These are phyloP conservation scores for Oryzias celebensis DNA, from an alignment of 2,113 vertebrate genomes.

Conservation along the genomic window DNA sequence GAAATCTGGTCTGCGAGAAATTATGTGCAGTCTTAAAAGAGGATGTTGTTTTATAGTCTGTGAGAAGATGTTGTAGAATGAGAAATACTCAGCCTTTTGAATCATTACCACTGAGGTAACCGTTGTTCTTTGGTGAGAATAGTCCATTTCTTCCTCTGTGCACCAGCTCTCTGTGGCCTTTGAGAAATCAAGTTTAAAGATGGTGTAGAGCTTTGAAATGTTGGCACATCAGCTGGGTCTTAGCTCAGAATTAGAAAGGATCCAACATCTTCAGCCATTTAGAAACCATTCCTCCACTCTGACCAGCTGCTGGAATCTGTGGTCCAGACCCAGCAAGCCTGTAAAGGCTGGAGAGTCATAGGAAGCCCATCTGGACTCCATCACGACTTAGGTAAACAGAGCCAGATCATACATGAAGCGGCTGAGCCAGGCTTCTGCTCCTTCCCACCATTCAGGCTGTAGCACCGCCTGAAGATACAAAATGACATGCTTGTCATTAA, in stretches of 20 bases:
- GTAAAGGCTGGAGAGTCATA: constrained; percentile 43
- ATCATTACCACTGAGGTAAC: constrained; percentile 5
- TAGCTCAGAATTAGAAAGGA: constrained; percentile 36
- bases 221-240: constrained; percentile 27
- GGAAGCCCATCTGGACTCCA: constrained; percentile 71
- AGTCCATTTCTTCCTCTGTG: constrained; percentile 3
- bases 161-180: constrained; percentile 5
- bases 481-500: constrained; percentile 66
- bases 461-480: constrained; percentile 59
- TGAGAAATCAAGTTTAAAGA: constrained; percentile 17
- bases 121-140: neutral
- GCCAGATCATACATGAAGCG: constrained; percentile 66
- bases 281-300: constrained; percentile 21
- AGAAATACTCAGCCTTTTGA: neutral
- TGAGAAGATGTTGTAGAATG: neutral
- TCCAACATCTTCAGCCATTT: constrained; percentile 31
- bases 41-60: constrained; percentile 2
- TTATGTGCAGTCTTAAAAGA: constrained; percentile 12
- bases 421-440: constrained; percentile 54
- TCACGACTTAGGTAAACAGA: constrained; percentile 66
- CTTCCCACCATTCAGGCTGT: constrained; percentile 57
- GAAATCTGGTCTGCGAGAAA: constrained; percentile 32
- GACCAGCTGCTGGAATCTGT: constrained; percentile 40
- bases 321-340: constrained; percentile 48
- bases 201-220: constrained; percentile 18